Evolutionary conservation across 1,140 invertebrate genomes (phyloP), one percentile per base, ranked within the genome.

Genomic region (Zaprionus africanus): DNA sequence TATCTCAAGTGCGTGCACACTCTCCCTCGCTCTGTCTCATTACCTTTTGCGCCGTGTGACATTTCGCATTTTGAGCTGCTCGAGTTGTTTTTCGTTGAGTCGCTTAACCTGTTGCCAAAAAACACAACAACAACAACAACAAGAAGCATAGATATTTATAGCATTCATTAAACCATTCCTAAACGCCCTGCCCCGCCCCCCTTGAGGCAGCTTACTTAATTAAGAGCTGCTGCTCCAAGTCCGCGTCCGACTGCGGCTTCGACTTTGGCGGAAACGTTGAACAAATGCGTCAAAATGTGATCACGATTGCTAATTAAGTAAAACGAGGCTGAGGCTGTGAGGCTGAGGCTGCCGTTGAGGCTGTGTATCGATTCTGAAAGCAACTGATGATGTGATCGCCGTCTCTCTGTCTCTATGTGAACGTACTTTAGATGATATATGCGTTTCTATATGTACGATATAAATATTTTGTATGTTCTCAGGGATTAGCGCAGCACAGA

Each of bases 91-190:
- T 43, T 43, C n/a, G 41, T 43, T 6, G 41, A 66, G 70, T 74
- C 36, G 78, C 68, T 63, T 70, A 84, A 85, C 82, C 78, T 71
- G 81, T 84, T 83, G 81, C 78, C 60, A 24, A 79, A 80, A 83
- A 62, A 54, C 76, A 79, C 79, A 62, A 54, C 3, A 38, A 4
- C 13, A 36, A 36, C 12, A 38, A 38, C 0, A 38, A 38, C 22
- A 22, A 38, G 15, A 38, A 13, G 17, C 6, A 46, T 46, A 46
- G 61, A 56, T 58, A 75, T 76, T 82, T 69, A 81, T 64, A 68
- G 63, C 64, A 69, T 76, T 75, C 43, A 61, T 81, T 81, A 46
- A 46, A 46, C 41, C 59, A 62, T 54, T 31, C 12, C 51, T 49
- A 34, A n/a, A 17, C 53, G 53, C 53, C 28, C 17, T 24, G 24